These are phyloP conservation scores for Amorpha juglandis DNA, from an alignment of 2,888 invertebrate species.

Conservation along the genomic window DNA sequence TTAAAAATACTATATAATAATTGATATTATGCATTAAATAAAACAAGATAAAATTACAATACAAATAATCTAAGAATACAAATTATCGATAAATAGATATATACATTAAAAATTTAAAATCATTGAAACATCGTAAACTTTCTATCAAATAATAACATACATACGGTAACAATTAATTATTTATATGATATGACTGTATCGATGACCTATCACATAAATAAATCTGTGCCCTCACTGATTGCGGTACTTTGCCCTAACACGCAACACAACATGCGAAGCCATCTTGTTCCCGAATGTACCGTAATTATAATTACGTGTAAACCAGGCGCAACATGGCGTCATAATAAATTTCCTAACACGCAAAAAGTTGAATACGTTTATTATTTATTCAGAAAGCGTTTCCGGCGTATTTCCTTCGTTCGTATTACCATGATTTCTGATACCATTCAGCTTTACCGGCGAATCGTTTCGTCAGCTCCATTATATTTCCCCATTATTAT, in stretches of 20 bases:
- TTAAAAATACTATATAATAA: no score
- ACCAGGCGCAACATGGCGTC: slow-evolving; percentile 15
- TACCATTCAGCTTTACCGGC: slow-evolving; percentile 32
- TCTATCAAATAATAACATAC: no score
- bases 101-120: no score
- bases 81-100: no score
- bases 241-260: neutral
- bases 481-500: slow-evolving; percentile 42
- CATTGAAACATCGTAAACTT: no score
- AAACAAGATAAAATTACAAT: no score
- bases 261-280: neutral
- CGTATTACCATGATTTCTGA: slow-evolving; percentile 35
- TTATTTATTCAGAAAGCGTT: slow-evolving; percentile 36
- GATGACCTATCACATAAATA: neutral
- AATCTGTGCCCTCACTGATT: neutral
- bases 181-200: neutral
- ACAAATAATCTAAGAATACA: no score
- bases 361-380: slow-evolving; percentile 32
- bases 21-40: no score
- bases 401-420: slow-evolving; percentile 35
- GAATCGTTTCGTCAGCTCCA: slow-evolving; percentile 34
- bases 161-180: no score
- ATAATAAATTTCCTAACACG: slow-evolving; percentile 27
- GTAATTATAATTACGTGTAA: slow-evolving; percentile 25
- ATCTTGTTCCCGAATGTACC: slow-evolving; percentile 2